Percentiles rank a stretch among this genome's conserved stretches.
phyloP scores from a whole-genome alignment of 2,113 vertebrate genomes.

The Machaerirhynchus nigripectus region DNA sequence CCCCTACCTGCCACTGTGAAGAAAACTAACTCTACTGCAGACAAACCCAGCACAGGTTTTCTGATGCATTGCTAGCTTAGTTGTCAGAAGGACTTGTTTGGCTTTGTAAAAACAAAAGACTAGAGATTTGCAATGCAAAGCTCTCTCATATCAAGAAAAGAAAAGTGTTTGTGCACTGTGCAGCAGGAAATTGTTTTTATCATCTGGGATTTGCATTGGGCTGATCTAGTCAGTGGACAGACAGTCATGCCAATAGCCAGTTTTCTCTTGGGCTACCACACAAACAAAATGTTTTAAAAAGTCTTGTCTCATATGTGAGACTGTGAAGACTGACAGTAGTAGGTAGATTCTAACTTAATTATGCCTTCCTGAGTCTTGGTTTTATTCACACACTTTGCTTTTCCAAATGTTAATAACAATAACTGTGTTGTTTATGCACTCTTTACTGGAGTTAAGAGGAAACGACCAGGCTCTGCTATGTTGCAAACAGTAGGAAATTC shows the following conservation, averaged over 20 bases:
- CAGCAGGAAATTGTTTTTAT: not conserved
- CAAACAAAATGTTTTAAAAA: not conserved
- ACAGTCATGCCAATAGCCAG: not conserved
- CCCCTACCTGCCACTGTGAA: not conserved
- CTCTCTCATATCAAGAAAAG: not conserved
- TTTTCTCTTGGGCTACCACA: not conserved
- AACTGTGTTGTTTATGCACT: not conserved
- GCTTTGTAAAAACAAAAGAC: not conserved
- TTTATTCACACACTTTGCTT: not conserved
- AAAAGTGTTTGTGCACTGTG: not conserved
- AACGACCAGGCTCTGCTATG: not conserved
- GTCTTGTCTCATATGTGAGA: not conserved
- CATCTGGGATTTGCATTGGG: not conserved
- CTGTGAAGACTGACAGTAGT: not conserved
- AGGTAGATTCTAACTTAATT: not conserved
- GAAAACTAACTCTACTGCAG: not conserved
- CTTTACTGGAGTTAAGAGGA: not conserved
- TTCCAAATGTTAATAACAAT: not conserved
- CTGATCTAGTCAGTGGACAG: not conserved
- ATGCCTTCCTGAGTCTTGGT: not conserved
- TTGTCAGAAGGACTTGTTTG: not conserved
- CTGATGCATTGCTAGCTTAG: not conserved
- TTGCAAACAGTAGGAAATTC: not conserved
- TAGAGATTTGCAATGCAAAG: not conserved
- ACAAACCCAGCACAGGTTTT: not conserved